phyloP scores from a whole-genome alignment of 2,113 vertebrate species.

The cat (Felis catus) region DNA sequence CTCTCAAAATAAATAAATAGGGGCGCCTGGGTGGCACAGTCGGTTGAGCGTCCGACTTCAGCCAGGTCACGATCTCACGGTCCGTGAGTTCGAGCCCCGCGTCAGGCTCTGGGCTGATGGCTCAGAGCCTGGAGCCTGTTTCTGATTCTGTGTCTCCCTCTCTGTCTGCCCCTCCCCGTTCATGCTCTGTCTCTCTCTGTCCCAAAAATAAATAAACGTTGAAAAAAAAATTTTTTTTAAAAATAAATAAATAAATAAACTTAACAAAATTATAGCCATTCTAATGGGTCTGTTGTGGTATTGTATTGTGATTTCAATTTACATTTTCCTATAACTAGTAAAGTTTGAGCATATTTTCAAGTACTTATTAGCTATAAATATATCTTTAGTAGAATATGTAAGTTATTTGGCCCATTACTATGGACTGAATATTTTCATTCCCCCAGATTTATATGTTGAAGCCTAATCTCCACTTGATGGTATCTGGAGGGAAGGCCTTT shows the following conservation, averaged over 20 bases:
- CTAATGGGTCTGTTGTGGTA: background rate
- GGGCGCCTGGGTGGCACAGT: too few species aligned
- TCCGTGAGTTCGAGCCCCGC: too few species aligned
- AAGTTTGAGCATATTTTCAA: background rate
- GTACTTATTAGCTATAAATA: background rate
- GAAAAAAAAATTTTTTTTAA: too few species aligned
- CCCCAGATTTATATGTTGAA: background rate
- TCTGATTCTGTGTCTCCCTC: too few species aligned
- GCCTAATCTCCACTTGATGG: background rate
- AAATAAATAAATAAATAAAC: background rate
- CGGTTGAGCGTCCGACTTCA: too few species aligned
- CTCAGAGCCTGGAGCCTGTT: too few species aligned
- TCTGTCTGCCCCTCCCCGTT: too few species aligned
- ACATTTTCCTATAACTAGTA: background rate
- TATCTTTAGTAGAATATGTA: background rate
- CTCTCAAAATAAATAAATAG: too few species aligned
- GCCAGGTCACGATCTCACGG: too few species aligned
- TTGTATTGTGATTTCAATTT: background rate
- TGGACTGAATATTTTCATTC: background rate
- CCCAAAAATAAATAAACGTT: too few species aligned
- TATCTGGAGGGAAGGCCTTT: background rate
- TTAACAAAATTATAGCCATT: background rate
- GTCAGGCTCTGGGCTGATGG: too few species aligned
- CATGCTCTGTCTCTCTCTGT: too few species aligned
- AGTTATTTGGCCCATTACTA: background rate